Evolutionary conservation across 1,140 invertebrate species (phyloP).

Genomic region (Drosophila tropicalis): DNA sequence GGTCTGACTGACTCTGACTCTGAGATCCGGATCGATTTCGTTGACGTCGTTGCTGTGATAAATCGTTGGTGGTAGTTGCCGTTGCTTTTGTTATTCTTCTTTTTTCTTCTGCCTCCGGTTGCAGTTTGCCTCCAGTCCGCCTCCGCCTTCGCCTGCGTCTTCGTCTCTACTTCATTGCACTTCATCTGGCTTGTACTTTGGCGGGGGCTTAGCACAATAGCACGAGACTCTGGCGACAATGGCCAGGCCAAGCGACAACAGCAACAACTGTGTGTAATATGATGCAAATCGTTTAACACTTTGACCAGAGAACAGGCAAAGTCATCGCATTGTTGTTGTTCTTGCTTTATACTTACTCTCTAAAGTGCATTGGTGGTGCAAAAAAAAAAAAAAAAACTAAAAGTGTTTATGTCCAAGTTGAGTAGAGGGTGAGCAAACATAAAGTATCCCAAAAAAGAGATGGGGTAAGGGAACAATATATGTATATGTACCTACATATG

Average conservation of each 20-base stretch:
- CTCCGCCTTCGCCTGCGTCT: conserved; percentile 18
- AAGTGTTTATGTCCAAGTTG: conserved; percentile 51
- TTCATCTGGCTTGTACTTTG: conserved; percentile 20
- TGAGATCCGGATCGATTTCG: conserved; percentile 79
- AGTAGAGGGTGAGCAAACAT: conserved; percentile 28
- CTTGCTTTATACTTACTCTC: conserved; percentile 21
- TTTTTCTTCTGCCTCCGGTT: conserved; percentile 49
- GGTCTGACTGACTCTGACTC: conserved; percentile 20
- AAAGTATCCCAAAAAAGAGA: conserved; percentile 41
- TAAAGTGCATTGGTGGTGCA: conserved; percentile 68
- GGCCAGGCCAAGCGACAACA: conserved; percentile 49
- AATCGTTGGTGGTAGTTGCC: conserved; percentile 69
- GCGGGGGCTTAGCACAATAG: conserved; percentile 67
- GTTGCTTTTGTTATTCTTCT: conserved; percentile 29
- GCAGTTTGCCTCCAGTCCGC: conserved; percentile 22
- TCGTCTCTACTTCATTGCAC: background rate
- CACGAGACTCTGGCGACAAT: conserved; percentile 68
- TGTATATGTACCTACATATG: background rate
- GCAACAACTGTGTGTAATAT: conserved; percentile 73
- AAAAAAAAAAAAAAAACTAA: conserved; percentile 8
- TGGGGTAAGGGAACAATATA: conserved; percentile 15
- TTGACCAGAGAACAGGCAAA: conserved; percentile 70
- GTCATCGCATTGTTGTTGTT: conserved; percentile 67
- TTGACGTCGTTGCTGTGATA: conserved; percentile 76
- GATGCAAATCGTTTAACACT: conserved; percentile 80